These are phyloP conservation scores for Halcyon badia DNA, from an alignment of 2,797 vertebrate species.

Conservation along the genomic window DNA sequence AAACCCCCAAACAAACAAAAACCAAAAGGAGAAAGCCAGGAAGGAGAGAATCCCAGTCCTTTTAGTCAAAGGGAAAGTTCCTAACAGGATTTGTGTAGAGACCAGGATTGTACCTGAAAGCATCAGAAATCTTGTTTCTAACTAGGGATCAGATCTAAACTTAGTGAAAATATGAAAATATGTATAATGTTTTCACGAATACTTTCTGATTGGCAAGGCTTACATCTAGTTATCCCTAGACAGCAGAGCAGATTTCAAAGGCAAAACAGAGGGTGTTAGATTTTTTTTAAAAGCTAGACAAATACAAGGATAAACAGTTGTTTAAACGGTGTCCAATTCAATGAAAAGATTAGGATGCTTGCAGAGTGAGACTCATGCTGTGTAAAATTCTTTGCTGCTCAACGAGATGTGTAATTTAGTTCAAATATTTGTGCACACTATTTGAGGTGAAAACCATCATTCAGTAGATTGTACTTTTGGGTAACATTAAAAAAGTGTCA, in stretches of 20 bases:
- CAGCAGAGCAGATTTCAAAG: neutral
- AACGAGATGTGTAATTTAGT: slow-evolving; percentile 57
- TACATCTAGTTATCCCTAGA: neutral
- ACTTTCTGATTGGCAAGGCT: neutral
- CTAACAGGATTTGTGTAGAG: neutral
- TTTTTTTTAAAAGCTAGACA: neutral
- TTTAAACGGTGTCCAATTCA: slow-evolving; percentile 55
- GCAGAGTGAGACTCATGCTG: slow-evolving; percentile 42
- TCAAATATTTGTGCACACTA: slow-evolving; percentile 49
- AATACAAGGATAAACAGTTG: slow-evolving; percentile 15
- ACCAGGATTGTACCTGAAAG: neutral
- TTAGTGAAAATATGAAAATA: neutral
- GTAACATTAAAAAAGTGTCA: neutral
- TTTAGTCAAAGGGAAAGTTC: neutral
- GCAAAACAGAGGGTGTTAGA: neutral
- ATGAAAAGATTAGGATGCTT: slow-evolving; percentile 50
- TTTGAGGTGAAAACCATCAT: slow-evolving; percentile 32
- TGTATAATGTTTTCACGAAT: neutral
- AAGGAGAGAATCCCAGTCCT: neutral
- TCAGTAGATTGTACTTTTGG: neutral
- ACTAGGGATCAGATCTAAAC: neutral
- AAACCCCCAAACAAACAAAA: neutral
- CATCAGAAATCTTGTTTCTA: neutral
- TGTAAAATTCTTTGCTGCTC: slow-evolving; percentile 60
- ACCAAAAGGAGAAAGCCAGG: rapidly evolving